phyloP scores from a whole-genome alignment of 2,797 vertebrate genomes.

The Ficedula albicollis region DNA sequence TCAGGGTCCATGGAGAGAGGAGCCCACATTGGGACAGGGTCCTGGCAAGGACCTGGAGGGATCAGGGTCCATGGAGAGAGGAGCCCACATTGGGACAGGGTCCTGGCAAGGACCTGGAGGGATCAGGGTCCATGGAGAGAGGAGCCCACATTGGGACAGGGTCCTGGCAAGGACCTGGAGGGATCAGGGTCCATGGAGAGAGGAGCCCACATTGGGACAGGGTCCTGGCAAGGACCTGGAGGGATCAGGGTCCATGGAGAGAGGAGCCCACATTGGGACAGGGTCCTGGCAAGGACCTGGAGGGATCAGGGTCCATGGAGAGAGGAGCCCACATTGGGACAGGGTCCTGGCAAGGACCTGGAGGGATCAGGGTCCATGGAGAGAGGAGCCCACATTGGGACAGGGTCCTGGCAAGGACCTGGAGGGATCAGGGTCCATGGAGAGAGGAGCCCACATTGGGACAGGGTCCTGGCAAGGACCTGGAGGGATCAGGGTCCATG shows the following conservation, averaged over 20 bases:
- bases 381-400: too few relatives aligned
- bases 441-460: neutral
- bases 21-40: too few relatives aligned
- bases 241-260: too few relatives aligned
- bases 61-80: neutral
- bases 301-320: neutral
- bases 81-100: neutral
- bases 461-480: neutral
- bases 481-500: too few relatives aligned
- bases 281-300: neutral
- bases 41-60: neutral
- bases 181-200: neutral
- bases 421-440: neutral
- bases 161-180: neutral
- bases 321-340: neutral
- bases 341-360: neutral
- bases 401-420: neutral
- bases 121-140: too few relatives aligned
- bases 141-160: too few relatives aligned
- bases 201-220: neutral
- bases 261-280: too few relatives aligned
- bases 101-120: too few relatives aligned
- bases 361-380: too few relatives aligned
- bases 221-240: too few relatives aligned
- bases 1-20: too few relatives aligned